These are phyloP conservation scores for Cariama cristata DNA, from an alignment of 2,113 vertebrate species.

Conservation along the genomic window DNA sequence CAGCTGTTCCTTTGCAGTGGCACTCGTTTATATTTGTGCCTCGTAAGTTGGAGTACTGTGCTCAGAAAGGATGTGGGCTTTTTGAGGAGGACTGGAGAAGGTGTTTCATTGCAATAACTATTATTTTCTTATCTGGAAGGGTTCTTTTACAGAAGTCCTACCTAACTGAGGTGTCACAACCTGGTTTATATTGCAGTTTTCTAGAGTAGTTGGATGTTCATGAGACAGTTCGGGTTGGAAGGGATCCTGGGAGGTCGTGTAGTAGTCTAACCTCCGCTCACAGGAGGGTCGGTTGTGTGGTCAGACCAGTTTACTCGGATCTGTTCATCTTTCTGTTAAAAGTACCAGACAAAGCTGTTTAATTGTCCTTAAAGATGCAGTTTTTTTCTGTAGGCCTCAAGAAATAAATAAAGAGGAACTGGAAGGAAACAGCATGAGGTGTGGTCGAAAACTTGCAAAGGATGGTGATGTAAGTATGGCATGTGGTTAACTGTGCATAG, in stretches of 20 bases:
- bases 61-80: background rate
- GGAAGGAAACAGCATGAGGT: constrained; percentile 94
- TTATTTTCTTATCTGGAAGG: background rate
- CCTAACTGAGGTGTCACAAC: background rate
- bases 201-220: background rate
- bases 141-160: background rate
- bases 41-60: background rate
- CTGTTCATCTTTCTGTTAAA: background rate
- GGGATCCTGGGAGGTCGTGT: background rate
- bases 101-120: background rate
- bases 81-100: background rate
- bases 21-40: background rate
- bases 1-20: background rate
- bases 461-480: constrained; percentile 92
- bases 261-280: background rate
- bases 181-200: background rate
- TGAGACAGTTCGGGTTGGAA: background rate
- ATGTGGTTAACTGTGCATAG: background rate
- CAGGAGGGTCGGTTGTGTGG: background rate
- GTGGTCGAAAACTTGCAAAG: constrained; percentile 93
- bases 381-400: constrained; percentile 83
- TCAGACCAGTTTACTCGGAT: background rate
- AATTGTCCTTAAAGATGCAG: background rate
- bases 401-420: constrained; percentile 94
- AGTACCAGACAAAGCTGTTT: background rate